Evolutionary conservation across 2,888 invertebrate genomes (phyloP).

Genomic region (Heliothis peltigera): DNA sequence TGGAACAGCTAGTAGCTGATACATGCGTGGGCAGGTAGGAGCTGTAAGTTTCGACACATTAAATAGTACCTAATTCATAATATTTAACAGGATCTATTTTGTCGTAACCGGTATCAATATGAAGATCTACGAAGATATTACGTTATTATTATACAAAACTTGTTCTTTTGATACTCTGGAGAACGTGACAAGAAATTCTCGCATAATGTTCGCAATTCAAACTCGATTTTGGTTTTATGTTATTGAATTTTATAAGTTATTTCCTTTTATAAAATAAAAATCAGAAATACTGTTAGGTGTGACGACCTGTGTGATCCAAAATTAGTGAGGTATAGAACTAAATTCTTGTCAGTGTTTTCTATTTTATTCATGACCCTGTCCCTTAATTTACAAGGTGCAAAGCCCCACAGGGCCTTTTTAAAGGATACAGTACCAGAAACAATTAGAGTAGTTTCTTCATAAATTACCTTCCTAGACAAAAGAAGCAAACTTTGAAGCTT

Average conservation of each 20-base stretch:
- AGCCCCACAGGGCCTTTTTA: no score
- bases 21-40: neutral
- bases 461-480: no score
- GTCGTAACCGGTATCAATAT: slow-evolving; percentile 40
- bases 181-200: slow-evolving; percentile 35
- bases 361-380: no score
- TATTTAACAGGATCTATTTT: slow-evolving; percentile 39
- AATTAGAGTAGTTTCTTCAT: no score
- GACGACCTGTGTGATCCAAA: slow-evolving; percentile 19
- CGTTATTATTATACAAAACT: slow-evolving; percentile 41
- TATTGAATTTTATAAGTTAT: neutral
- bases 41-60: neutral
- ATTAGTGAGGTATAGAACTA: slow-evolving; percentile 2
- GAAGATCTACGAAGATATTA: slow-evolving; percentile 30
- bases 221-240: slow-evolving; percentile 7
- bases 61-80: slow-evolving; percentile 11
- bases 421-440: no score
- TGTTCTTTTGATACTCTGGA: slow-evolving; percentile 31
- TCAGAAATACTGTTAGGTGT: slow-evolving; percentile 17
- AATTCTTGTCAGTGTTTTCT: neutral
- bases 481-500: no score
- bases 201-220: slow-evolving; percentile 17
- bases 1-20: no score
- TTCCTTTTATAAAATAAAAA: neutral
- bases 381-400: no score